These are phyloP conservation scores for Prosopocoilus inquinatus DNA, from an alignment of 2,888 invertebrate genomes.

Conservation along the genomic window DNA sequence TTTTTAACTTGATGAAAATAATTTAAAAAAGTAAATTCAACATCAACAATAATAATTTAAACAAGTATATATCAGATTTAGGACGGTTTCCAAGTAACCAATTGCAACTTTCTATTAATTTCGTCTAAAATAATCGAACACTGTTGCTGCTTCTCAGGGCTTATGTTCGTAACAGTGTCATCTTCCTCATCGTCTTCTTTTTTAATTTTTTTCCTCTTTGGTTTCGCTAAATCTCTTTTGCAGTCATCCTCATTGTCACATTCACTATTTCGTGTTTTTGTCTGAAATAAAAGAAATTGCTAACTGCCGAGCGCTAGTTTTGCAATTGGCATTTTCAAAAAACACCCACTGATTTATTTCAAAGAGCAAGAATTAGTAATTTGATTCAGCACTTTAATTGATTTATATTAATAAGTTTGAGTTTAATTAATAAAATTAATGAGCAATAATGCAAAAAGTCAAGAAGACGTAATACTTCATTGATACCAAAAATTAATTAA, in stretches of 20 bases:
- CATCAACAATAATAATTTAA: no score
- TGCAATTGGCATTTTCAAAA: not conserved
- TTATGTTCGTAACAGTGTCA: slow-evolving; percentile 45
- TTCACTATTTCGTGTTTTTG: slow-evolving; percentile 51
- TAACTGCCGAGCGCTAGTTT: not conserved
- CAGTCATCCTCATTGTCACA: slow-evolving; percentile 56
- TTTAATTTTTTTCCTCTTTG: slow-evolving; percentile 44
- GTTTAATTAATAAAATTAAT: no score
- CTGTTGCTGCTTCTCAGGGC: slow-evolving; percentile 67
- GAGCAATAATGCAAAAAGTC: no score
- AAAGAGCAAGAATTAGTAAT: no score
- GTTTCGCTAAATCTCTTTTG: slow-evolving; percentile 42
- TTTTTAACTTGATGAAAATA: not conserved
- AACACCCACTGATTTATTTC: no score
- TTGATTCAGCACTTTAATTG: no score
- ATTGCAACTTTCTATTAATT: slow-evolving; percentile 73
- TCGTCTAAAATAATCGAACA: slow-evolving; percentile 74
- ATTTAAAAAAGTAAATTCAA: no score
- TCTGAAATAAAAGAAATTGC: slow-evolving; percentile 32
- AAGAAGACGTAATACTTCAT: no score
- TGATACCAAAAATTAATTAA: no score
- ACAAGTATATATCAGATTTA: slow-evolving; percentile 17
- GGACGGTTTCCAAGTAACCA: slow-evolving; percentile 69
- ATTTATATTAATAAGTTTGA: no score
- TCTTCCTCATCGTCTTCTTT: slow-evolving; percentile 51